Conservation (phyloP, 2,888 invertebrate genomes). For the Dexiosoma caninum region DNA sequence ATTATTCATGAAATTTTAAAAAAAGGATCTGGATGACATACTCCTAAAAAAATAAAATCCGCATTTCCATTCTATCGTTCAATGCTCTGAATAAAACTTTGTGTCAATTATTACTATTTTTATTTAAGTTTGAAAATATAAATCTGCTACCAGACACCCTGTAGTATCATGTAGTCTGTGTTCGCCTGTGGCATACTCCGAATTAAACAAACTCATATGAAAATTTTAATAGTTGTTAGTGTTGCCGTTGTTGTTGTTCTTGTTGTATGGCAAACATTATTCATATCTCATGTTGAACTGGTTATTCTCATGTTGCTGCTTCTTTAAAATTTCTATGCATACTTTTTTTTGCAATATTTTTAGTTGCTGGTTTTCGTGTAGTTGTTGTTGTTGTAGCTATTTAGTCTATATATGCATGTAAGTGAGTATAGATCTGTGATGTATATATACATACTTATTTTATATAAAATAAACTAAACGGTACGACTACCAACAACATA, state of each 20-base stretch:
- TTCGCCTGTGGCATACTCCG: background rate
- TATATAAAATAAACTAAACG: conserved; percentile 1
- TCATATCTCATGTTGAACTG: conserved; percentile 55
- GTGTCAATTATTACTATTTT: too few species aligned
- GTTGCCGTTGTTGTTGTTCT: too few species aligned
- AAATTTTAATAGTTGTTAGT: background rate
- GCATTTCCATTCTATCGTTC: too few species aligned
- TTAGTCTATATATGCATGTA: background rate
- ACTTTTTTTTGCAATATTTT: background rate
- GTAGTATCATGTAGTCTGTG: background rate
- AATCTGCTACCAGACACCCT: too few species aligned
- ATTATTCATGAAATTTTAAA: too few species aligned
- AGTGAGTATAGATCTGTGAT: too few species aligned
- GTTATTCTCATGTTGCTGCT: conserved; percentile 40
- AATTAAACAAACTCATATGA: background rate
- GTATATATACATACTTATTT: background rate
- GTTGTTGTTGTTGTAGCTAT: conserved; percentile 10
- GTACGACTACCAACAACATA: conserved; percentile 7
- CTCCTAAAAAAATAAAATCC: too few species aligned
- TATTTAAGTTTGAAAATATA: too few species aligned
- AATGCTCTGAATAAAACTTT: too few species aligned
- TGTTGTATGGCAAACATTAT: conserved; percentile 27
- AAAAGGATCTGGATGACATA: too few species aligned
- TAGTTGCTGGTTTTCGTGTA: conserved; percentile 18
- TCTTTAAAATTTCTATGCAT: conserved; percentile 10